phyloP scores from a whole-genome alignment of 2,888 invertebrate genomes.

The Caenorhabditis doughertyi region DNA sequence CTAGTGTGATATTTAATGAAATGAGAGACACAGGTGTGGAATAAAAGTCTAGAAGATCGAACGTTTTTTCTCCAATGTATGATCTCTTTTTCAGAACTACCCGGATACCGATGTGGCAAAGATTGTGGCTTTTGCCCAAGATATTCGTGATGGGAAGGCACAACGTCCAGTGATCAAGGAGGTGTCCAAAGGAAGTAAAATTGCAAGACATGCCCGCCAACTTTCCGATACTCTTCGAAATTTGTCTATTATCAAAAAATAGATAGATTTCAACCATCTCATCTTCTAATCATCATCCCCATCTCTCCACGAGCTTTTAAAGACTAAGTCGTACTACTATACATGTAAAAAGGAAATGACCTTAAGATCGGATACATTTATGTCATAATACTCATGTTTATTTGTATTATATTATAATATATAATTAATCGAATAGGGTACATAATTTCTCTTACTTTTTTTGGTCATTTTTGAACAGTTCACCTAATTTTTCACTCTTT shows the following conservation, averaged over 20 bases:
- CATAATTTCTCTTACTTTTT: slow-evolving; percentile 14
- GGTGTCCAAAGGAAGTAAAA: slow-evolving; percentile 49
- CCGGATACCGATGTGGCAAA: slow-evolving; percentile 75
- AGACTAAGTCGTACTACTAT: too few relatives aligned
- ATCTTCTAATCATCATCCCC: not conserved
- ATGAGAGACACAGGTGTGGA: not conserved
- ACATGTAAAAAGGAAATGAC: slow-evolving; percentile 4
- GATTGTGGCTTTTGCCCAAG: slow-evolving; percentile 73
- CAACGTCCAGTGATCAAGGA: slow-evolving; percentile 22
- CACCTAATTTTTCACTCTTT: not conserved
- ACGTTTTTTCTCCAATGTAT: not conserved
- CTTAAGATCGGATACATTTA: slow-evolving; percentile 46
- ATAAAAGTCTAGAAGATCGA: not conserved
- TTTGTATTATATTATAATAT: not conserved
- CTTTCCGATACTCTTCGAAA: slow-evolving; percentile 63
- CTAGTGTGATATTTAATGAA: not conserved
- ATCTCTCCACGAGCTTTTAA: not conserved
- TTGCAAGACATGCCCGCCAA: slow-evolving; percentile 58
- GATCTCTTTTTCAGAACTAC: slow-evolving; percentile 72
- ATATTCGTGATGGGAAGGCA: slow-evolving; percentile 70
- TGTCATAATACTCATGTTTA: slow-evolving; percentile 23
- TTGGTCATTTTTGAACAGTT: not conserved
- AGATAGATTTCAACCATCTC: not conserved
- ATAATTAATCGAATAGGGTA: slow-evolving; percentile 34
- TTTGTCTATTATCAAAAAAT: slow-evolving; percentile 58